Conservation (phyloP, 2,113 vertebrate species). For the Sitta europaea region DNA sequence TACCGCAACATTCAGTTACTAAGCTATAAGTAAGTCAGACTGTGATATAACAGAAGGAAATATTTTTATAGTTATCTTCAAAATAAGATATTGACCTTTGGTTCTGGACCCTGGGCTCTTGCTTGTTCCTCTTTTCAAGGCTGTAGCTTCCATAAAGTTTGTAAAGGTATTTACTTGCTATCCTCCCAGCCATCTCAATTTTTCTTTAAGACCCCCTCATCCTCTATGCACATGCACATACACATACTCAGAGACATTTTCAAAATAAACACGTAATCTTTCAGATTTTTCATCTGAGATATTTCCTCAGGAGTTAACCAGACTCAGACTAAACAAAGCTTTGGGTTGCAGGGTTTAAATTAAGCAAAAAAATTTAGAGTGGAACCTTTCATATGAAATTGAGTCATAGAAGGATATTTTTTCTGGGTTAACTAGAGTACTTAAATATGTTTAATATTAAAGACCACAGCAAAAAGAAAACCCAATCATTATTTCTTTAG, state of each 20-base stretch:
- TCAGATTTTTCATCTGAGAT: not conserved
- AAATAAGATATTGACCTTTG: not conserved
- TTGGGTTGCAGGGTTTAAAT: not conserved
- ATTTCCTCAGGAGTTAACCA: not conserved
- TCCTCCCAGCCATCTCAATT: not conserved
- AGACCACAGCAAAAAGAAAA: not conserved
- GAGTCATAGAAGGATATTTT: not conserved
- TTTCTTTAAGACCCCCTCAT: not conserved
- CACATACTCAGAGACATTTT: not conserved
- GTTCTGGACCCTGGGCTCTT: not conserved
- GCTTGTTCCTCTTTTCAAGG: not conserved
- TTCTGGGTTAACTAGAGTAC: not conserved
- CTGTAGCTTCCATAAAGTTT: not conserved
- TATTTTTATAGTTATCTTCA: not conserved
- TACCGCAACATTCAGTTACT: not conserved
- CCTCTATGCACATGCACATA: fast-evolving
- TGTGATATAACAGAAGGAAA: not conserved
- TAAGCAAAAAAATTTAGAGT: not conserved
- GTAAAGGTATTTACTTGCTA: not conserved
- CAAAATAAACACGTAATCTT: not conserved
- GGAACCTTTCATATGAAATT: not conserved
- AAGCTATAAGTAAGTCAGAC: not conserved
- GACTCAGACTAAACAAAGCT: not conserved
- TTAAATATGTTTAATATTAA: not conserved
- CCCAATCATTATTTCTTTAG: not conserved